phyloP scores from a whole-genome alignment of 2,888 invertebrate species.

The Tinea trinotella region DNA sequence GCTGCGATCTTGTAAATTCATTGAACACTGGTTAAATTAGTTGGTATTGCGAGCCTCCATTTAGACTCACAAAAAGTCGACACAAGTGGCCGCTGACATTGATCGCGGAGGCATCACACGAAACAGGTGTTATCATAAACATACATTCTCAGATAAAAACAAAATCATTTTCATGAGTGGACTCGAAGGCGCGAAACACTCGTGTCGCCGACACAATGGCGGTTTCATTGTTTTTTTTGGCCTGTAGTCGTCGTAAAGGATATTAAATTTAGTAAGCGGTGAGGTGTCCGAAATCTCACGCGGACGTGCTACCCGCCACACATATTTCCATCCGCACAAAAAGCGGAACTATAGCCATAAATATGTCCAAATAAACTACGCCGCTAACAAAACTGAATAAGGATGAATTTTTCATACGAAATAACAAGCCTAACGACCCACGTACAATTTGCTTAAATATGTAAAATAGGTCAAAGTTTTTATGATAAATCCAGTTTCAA shows the following conservation, averaged over 20 bases:
- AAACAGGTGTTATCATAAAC: conserved; percentile 74
- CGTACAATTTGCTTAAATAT: neutral
- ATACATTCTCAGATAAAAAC: conserved; percentile 71
- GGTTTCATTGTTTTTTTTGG: conserved; percentile 63
- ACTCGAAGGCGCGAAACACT: conserved; percentile 29
- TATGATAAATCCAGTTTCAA: no score
- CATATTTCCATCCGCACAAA: conserved; percentile 72
- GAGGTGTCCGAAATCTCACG: conserved; percentile 74
- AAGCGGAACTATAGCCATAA: conserved; percentile 73
- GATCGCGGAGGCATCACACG: conserved; percentile 67
- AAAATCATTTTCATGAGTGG: conserved; percentile 72
- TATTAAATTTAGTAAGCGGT: conserved; percentile 71
- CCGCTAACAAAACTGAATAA: conserved; percentile 50
- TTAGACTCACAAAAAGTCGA: conserved; percentile 69
- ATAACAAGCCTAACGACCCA: neutral
- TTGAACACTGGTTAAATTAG: conserved; percentile 69
- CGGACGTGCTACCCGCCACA: conserved; percentile 73
- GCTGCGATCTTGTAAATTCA: conserved; percentile 42
- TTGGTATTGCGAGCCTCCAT: conserved; percentile 67
- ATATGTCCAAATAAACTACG: conserved; percentile 73
- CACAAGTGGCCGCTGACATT: conserved; percentile 66
- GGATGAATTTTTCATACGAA: conserved; percentile 27
- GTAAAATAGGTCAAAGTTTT: no score
- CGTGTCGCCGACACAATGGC: conserved; percentile 71
- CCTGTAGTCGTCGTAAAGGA: conserved; percentile 60